Evolutionary conservation across 2,113 vertebrate genomes (phyloP), one percentile per base, ranked within the genome.

Genomic region (Lepus americanus): DNA sequence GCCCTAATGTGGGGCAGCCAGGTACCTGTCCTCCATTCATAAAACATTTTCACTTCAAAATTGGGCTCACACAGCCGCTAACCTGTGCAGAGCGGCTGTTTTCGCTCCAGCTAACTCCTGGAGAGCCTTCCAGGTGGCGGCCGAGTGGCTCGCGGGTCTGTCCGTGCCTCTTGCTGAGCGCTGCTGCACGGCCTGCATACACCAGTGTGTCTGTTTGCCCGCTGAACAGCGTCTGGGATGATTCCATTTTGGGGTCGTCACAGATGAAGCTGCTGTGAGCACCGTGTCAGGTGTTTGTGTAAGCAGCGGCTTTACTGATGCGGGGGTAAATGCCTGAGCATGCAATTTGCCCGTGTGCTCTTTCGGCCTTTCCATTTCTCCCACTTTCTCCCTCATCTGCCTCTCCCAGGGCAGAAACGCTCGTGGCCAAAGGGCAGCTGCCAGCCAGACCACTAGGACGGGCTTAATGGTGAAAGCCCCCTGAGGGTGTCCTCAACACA

Each of bases 1-100:
- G 33, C 67, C 51, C 29, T 8, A 72, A 55, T 9, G 25, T 39
- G 23, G 55, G 22, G 12, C 12, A 74, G 39, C 59, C 13, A 33
- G 36, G 53, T n/a, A 53, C 73, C 64, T 83, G 19, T 70, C 64
- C 49, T 74, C 70, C 27, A 14, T 39, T 66, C 55, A 49, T 36
- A 64, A 77, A 77, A 39, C 55, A 16, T 70, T 88, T 95, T 82
- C 39, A 70, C 74, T 53, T 87, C 39, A 85, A 73, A 82, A 73
- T n/a, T 76, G 51, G 78, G 70, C 19, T 70, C 53, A 31, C 7
- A 19, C 6, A 55, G 31, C 1, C 29, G n/a, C 29, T 55, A 70
- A 29, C 36, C 33, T 76, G 80, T 36, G 31, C 36, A 77, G n/a
- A 55, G 0, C 53, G 72, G 5, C n/a, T 64, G 27, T 85, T 53